Conservation (phyloP, 2,113 vertebrate genomes). For the Morone saxatilis region DNA sequence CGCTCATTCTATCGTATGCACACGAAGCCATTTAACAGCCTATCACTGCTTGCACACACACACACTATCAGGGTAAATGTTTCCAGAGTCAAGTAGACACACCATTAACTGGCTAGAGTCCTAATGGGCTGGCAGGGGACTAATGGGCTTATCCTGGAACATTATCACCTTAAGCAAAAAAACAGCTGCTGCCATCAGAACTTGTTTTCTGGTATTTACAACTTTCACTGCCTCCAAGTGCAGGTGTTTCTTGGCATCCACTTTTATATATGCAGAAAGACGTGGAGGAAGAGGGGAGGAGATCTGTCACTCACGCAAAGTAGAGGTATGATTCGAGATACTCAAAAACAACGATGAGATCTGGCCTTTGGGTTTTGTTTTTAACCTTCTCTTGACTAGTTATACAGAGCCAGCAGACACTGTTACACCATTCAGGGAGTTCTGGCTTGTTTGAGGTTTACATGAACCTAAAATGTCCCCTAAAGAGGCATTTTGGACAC, state of each 20-base stretch:
- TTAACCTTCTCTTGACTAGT: background rate
- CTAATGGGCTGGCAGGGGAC: conserved; percentile 43
- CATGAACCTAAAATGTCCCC: conserved; percentile 19
- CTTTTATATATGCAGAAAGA: conserved; percentile 16
- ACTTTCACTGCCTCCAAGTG: conserved; percentile 44
- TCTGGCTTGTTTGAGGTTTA: conserved; percentile 11
- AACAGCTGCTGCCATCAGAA: conserved; percentile 58
- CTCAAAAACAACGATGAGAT: background rate
- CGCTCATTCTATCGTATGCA: conserved; percentile 7
- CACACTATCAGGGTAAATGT: conserved; percentile 32
- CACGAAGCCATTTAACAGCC: conserved; percentile 26
- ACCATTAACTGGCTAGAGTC: conserved; percentile 34
- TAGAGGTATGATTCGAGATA: background rate
- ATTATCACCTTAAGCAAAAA: conserved; percentile 59
- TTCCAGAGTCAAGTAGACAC: conserved; percentile 46
- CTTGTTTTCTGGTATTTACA: conserved; percentile 60
- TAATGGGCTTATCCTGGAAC: conserved; percentile 55
- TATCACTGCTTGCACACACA: background rate
- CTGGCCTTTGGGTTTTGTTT: background rate
- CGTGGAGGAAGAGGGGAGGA: background rate
- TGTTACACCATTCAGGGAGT: background rate
- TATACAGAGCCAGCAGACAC: background rate
- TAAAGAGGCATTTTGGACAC: conserved; percentile 43
- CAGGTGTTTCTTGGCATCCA: conserved; percentile 62
- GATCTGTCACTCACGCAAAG: background rate